A percentile compares a stretch with the other conserved stretches of the same genome.
Conservation (phyloP, 2,797 vertebrate species). For the Enteromius viviparus region DNA sequence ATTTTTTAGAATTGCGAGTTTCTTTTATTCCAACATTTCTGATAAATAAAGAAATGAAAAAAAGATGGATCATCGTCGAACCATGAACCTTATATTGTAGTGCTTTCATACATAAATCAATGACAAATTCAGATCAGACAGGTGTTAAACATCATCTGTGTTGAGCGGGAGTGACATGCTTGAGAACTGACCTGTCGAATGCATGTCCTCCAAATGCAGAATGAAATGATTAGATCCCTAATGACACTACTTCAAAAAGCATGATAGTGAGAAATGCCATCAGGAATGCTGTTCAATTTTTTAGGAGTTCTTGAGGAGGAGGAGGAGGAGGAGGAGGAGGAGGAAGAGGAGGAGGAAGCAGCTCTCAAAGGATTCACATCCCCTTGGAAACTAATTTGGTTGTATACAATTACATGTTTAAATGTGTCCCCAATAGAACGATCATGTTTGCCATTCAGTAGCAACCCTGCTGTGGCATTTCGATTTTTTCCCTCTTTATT, state of each 20-base stretch:
- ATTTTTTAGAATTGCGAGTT: neutral
- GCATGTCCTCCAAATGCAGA: slow-evolving; percentile 39
- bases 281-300: slow-evolving; percentile 42
- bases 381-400: slow-evolving; percentile 51
- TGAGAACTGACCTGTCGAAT: slow-evolving; percentile 36
- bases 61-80: neutral
- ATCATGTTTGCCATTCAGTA: slow-evolving; percentile 36
- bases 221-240: slow-evolving; percentile 54
- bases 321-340: neutral
- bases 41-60: neutral
- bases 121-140: slow-evolving; percentile 26
- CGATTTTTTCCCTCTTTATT: neutral
- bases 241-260: slow-evolving; percentile 46
- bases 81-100: neutral
- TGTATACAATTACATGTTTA: slow-evolving; percentile 53
- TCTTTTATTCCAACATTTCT: neutral
- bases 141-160: slow-evolving; percentile 21
- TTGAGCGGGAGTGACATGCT: slow-evolving; percentile 4
- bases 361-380: slow-evolving; percentile 38
- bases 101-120: slow-evolving; percentile 16
- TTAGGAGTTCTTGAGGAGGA: slow-evolving; percentile 35
- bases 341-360: neutral
- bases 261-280: slow-evolving; percentile 48
- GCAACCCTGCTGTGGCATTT: slow-evolving; percentile 26
- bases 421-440: slow-evolving; percentile 39